Evolutionary conservation across 2,797 vertebrate species (phyloP).

Genomic region (Loris lydekkerianus): DNA sequence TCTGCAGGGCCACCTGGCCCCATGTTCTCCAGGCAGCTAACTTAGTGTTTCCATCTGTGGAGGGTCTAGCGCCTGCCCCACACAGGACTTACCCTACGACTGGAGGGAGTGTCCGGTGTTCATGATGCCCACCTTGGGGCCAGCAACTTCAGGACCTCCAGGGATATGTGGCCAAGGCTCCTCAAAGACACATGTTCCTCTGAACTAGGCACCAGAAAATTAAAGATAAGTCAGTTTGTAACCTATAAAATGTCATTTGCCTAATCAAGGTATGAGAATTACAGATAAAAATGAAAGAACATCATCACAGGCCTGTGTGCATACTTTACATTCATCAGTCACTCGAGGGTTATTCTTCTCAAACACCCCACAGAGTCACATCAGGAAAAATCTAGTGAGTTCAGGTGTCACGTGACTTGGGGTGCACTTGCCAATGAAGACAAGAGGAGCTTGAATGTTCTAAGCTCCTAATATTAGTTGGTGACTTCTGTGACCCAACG

Average conservation of each 20-base stretch:
- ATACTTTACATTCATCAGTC: background rate
- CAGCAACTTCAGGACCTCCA: fast-evolving
- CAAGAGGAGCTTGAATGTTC: background rate
- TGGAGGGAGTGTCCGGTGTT: background rate
- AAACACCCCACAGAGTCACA: background rate
- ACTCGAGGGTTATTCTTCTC: background rate
- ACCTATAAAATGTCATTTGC: background rate
- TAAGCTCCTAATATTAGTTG: background rate
- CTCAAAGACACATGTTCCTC: background rate
- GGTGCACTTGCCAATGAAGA: too few species aligned
- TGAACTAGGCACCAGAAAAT: background rate
- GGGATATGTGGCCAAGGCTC: background rate
- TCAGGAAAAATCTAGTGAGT: background rate
- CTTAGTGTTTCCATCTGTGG: background rate
- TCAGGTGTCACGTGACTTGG: background rate
- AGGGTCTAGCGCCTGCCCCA: fast-evolving
- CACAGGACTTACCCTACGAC: fast-evolving
- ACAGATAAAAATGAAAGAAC: background rate
- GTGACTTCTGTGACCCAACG: background rate
- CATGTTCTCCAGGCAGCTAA: too few species aligned
- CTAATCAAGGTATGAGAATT: background rate
- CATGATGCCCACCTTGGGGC: too few species aligned
- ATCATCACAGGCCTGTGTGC: too few species aligned
- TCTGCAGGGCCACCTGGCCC: too few species aligned
- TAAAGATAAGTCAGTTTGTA: background rate